phyloP scores from a whole-genome alignment of 2,888 invertebrate species.

The Drosophila macrospina region DNA sequence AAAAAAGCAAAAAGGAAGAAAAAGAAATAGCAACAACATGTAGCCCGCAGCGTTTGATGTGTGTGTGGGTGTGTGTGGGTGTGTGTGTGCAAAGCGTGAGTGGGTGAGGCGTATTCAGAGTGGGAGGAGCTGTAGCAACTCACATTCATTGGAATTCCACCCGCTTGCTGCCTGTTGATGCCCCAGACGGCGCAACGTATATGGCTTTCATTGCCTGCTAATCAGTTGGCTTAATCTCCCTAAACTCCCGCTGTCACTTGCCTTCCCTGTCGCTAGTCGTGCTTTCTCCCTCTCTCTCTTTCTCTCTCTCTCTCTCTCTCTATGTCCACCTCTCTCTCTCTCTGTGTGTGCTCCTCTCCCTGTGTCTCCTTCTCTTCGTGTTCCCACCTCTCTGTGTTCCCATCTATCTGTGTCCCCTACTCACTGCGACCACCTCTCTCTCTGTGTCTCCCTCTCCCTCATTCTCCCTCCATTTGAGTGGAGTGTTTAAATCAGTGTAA shows the following conservation, averaged over 20 bases:
- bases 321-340: neutral
- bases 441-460: neutral
- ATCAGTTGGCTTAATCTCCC: conserved; percentile 48
- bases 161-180: conserved; percentile 38
- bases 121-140: neutral
- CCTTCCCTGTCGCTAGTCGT: neutral
- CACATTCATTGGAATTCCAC: conserved; percentile 19
- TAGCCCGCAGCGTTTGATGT: conserved; percentile 17
- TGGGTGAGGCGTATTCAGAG: neutral
- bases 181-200: conserved; percentile 12
- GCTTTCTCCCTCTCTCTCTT: neutral
- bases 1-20: neutral
- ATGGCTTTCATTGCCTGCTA: conserved; percentile 39
- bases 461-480: conserved; percentile 9
- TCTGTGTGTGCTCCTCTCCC: neutral
- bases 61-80: neutral
- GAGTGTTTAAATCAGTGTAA: conserved; percentile 55
- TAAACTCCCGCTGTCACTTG: neutral
- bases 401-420: no score
- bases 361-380: conserved; percentile 11
- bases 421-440: no score
- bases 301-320: neutral
- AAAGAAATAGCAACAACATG: conserved; percentile 8
- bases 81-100: neutral
- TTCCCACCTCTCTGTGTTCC: no score